These are phyloP conservation scores for Capromys pilorides DNA, from an alignment of 2,797 vertebrate genomes.

Conservation along the genomic window DNA sequence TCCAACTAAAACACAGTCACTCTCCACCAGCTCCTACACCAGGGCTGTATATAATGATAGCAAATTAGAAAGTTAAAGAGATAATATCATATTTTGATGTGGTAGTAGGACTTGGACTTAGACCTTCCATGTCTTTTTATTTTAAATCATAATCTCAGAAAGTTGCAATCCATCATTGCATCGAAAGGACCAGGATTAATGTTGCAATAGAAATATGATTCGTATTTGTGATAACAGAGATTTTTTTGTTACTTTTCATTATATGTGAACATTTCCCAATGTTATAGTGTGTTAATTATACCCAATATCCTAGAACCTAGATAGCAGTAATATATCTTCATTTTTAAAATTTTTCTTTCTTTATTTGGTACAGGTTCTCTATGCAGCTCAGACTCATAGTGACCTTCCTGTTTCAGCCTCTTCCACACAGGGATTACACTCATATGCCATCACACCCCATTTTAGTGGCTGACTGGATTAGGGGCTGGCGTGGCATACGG, in stretches of 20 bases:
- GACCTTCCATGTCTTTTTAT: not conserved
- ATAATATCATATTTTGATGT: not conserved
- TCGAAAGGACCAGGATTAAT: not conserved
- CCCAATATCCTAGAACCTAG: not conserved
- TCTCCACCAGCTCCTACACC: not conserved
- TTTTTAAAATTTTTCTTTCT: too few relatives aligned
- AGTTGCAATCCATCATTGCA: not conserved
- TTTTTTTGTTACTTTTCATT: not conserved
- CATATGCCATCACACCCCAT: too few relatives aligned
- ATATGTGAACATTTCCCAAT: not conserved
- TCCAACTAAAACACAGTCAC: not conserved
- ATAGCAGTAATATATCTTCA: not conserved
- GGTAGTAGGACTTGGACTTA: not conserved
- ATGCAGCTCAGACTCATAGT: too few relatives aligned
- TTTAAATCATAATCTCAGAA: slow-evolving; percentile 49
- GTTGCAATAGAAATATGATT: not conserved
- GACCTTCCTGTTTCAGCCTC: too few relatives aligned
- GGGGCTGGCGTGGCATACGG: too few relatives aligned
- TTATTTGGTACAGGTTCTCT: too few relatives aligned
- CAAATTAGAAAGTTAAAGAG: not conserved
- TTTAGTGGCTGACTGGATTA: too few relatives aligned
- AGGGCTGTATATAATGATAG: not conserved
- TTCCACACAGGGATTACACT: too few relatives aligned
- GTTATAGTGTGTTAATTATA: not conserved
- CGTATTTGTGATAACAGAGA: not conserved